Conservation (phyloP, 2,888 invertebrate species). For the Monoplex corrugatus region DNA sequence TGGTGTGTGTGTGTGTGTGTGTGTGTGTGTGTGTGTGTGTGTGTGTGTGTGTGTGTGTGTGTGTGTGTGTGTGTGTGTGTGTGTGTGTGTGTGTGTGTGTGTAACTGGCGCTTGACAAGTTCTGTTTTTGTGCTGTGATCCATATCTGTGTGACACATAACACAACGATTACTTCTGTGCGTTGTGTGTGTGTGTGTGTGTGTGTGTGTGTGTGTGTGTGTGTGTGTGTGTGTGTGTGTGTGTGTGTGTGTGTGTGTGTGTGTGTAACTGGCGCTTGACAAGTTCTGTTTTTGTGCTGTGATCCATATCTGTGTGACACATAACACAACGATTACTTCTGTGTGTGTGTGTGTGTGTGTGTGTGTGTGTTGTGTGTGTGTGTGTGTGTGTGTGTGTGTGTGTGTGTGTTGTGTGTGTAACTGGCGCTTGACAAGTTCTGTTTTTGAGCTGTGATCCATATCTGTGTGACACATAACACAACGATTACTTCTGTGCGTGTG, state of each 20-base stretch:
- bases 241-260: background rate
- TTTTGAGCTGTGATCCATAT: slow-evolving; percentile 77
- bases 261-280: background rate
- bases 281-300: no score
- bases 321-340: no score
- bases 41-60: slow-evolving; percentile 23
- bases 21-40: slow-evolving; percentile 26
- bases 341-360: no score
- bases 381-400: no score
- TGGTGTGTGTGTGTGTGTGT: slow-evolving; percentile 22
- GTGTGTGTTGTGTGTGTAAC: no score
- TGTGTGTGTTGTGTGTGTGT: no score
- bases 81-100: slow-evolving; percentile 28
- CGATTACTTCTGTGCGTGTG: background rate
- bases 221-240: background rate
- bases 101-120: slow-evolving; percentile 64
- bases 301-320: no score
- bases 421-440: slow-evolving; percentile 70
- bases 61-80: slow-evolving; percentile 21
- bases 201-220: background rate
- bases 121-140: slow-evolving; percentile 70
- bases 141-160: background rate
- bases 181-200: background rate
- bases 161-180: background rate
- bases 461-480: background rate